Evolutionary conservation across 2,113 vertebrate species (phyloP).

Genomic region (Siniperca chuatsi): DNA sequence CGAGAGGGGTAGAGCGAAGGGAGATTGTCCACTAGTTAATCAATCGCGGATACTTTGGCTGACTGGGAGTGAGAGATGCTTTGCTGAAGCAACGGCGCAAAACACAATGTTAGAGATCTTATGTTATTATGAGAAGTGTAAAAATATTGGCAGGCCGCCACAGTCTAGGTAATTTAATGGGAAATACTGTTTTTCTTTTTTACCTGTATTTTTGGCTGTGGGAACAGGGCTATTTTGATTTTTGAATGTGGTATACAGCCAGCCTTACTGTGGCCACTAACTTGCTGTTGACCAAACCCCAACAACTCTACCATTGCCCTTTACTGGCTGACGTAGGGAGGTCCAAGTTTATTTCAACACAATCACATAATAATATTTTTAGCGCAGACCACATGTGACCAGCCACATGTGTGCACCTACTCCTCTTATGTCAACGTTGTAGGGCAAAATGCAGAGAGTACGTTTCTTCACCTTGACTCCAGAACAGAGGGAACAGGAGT

Average conservation of each 20-base stretch:
- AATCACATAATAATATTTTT: not conserved
- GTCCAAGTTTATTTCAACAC: not conserved
- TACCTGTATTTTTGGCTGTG: not conserved
- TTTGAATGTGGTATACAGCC: not conserved
- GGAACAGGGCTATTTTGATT: not conserved
- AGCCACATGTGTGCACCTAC: not conserved
- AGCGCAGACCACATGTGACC: slow-evolving; percentile 27
- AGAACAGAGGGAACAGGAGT: not conserved
- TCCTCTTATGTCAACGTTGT: not conserved
- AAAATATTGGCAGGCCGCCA: too few relatives aligned
- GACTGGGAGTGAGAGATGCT: too few relatives aligned
- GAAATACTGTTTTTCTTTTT: not conserved
- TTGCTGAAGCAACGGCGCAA: too few relatives aligned
- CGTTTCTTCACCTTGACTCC: not conserved
- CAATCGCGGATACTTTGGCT: too few relatives aligned
- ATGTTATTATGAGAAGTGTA: too few relatives aligned
- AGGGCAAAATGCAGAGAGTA: not conserved
- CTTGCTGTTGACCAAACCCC: slow-evolving; percentile 1
- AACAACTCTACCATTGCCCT: not conserved
- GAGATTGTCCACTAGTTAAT: too few relatives aligned
- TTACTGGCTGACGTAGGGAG: not conserved
- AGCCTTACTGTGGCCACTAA: not conserved
- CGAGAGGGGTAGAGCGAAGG: too few relatives aligned
- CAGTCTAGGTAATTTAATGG: too few relatives aligned
- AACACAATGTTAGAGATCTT: too few relatives aligned